Evolutionary conservation across 2,113 vertebrate species (phyloP), one percentile per base, ranked within the genome.

Genomic region (Caretta caretta): DNA sequence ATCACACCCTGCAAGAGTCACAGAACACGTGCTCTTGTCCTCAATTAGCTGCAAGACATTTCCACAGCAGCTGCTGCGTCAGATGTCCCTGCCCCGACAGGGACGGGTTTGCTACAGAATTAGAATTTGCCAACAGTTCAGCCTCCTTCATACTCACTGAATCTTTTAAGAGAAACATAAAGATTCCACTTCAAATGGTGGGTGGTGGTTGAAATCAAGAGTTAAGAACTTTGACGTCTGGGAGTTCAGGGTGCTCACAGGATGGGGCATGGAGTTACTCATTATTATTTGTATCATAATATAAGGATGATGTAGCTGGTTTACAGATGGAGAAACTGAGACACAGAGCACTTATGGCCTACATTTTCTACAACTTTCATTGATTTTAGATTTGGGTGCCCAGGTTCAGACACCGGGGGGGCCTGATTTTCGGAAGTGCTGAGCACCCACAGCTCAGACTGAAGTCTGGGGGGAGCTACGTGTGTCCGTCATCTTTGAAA

Each of bases 191-290:
- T 93, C 29, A 78, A 0, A 0, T n/a, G 42, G 53, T 10, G 50
- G 10, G 54, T 79, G 48, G 54, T 35, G 93, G 94, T 94, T 42
- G 92, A 93, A 95, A 54, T 31, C 86, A 69, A 69, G 16, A 25
- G 29, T 89, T 86, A 16, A 69, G 93, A 57, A 14, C 50, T 12
- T 90, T 7, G 4, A 65, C 10, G 79, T 14, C 31, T 81, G 50
- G 19, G 89, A 86, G 51, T 72, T 5, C 24, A 82, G 4, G 17
- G 29, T 90, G 89, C 35, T 86, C 92, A 76, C 84, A 87, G 80
- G 27, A 50, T 35, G 2, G 11, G 24, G n/a, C n/a, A 69, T 11
- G 88, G 31, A 8, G 25, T 65, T 87, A 79, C 83, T 14, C 81
- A 46, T 59, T 75, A 93, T 75, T 75, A 42, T 75, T 62, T 2